Evolutionary conservation across 2,888 invertebrate genomes (phyloP).

Genomic region (Punctoribates punctum): DNA sequence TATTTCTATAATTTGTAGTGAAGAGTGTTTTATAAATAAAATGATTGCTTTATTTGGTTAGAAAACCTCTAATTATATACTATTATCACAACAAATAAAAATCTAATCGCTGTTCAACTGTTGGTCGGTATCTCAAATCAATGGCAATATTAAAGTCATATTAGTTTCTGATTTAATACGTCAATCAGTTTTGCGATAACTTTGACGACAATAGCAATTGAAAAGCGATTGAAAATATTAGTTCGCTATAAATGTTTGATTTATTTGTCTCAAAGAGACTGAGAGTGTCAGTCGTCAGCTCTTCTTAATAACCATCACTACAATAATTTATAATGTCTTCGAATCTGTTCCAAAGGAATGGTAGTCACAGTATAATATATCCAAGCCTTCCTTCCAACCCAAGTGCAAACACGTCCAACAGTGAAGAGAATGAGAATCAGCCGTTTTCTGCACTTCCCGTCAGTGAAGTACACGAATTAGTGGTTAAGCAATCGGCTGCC

Average conservation of each 20-base stretch:
- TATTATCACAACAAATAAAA: too few relatives aligned
- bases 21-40: too few relatives aligned
- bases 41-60: too few relatives aligned
- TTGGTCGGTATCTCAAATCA: too few relatives aligned
- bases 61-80: too few relatives aligned
- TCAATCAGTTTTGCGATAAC: conserved; percentile 8
- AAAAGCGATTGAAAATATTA: neutral
- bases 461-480: neutral
- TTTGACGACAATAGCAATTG: conserved; percentile 1
- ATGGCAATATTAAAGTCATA: too few relatives aligned
- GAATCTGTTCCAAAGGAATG: neutral
- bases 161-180: neutral
- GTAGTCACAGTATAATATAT: neutral
- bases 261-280: too few relatives aligned
- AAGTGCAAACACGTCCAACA: neutral
- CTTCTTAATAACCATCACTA: too few relatives aligned
- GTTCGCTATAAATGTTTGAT: neutral
- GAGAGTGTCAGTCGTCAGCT: too few relatives aligned
- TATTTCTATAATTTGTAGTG: too few relatives aligned
- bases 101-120: too few relatives aligned
- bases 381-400: neutral
- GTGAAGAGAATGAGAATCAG: neutral
- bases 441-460: neutral
- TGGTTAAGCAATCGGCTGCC: conserved; percentile 17
- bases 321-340: neutral